Percentiles rank a stretch among this genome's conserved stretches.
phyloP scores from a whole-genome alignment of 2,797 vertebrate species.

The Channa striata region DNA sequence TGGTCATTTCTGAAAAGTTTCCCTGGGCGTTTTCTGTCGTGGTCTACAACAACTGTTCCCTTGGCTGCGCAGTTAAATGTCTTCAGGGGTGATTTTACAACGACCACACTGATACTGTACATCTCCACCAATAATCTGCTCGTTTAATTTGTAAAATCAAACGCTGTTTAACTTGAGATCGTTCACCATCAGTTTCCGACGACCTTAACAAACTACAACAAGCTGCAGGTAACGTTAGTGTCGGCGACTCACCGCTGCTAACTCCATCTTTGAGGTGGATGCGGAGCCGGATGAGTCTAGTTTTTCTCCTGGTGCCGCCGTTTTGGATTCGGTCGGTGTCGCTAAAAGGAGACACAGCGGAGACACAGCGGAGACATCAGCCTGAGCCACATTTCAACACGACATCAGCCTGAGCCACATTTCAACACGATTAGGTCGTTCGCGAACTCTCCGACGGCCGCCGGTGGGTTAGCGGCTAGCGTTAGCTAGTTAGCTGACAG shows the following conservation, averaged over 20 bases:
- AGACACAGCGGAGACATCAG: too few relatives aligned
- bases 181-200: background rate
- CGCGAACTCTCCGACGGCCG: background rate
- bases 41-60: too few relatives aligned
- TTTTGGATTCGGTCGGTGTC: conserved; percentile 37
- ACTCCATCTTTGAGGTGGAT: conserved; percentile 78
- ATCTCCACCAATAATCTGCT: too few relatives aligned
- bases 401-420: background rate
- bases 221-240: too few relatives aligned
- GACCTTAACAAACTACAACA: conserved; percentile 12
- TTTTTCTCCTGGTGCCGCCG: conserved; percentile 42
- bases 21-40: too few relatives aligned
- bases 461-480: conserved; percentile 16
- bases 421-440: background rate
- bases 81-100: too few relatives aligned
- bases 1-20: too few relatives aligned
- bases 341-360: background rate
- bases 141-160: background rate
- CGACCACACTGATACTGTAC: too few relatives aligned
- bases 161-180: too few relatives aligned
- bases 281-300: conserved; percentile 52
- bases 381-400: background rate
- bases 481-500: background rate
- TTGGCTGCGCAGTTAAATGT: too few relatives aligned
- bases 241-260: conserved; percentile 76